Evolutionary conservation across 2,888 invertebrate species (phyloP).

Genomic region (Acanthosepion esculentum): DNA sequence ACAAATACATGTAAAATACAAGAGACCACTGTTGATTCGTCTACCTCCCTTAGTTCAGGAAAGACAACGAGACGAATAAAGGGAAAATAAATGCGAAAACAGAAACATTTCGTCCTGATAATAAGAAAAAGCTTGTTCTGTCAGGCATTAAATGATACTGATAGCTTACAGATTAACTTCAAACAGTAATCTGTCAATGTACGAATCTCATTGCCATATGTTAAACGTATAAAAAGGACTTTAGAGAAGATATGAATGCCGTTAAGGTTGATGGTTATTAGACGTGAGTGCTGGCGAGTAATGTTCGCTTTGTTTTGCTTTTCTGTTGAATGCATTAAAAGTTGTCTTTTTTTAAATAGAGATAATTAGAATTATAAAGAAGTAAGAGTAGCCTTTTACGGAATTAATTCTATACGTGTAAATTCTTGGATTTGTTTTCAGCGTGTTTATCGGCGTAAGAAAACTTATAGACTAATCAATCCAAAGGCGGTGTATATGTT

Average conservation of each 20-base stretch:
- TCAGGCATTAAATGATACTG: background rate
- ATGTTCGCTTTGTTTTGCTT: background rate
- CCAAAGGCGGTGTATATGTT: too few relatives aligned
- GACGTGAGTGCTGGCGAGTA: background rate
- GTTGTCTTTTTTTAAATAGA: too few relatives aligned
- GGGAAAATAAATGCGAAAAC: background rate
- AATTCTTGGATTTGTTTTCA: too few relatives aligned
- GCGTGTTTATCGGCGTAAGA: too few relatives aligned
- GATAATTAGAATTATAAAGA: too few relatives aligned
- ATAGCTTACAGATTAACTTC: background rate
- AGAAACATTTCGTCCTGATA: background rate
- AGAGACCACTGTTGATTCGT: too few relatives aligned
- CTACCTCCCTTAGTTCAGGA: background rate
- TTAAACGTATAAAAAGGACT: background rate
- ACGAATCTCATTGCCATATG: background rate
- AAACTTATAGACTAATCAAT: too few relatives aligned
- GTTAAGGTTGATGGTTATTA: background rate
- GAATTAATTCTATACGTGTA: too few relatives aligned
- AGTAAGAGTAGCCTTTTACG: too few relatives aligned
- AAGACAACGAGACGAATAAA: background rate
- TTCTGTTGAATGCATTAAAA: too few relatives aligned
- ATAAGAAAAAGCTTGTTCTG: background rate
- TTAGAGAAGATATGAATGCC: background rate
- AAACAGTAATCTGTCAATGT: background rate
- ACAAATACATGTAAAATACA: too few relatives aligned